These are phyloP conservation scores for Sebastolobus alascanus DNA, from an alignment of 2,797 vertebrate genomes.

Conservation along the genomic window DNA sequence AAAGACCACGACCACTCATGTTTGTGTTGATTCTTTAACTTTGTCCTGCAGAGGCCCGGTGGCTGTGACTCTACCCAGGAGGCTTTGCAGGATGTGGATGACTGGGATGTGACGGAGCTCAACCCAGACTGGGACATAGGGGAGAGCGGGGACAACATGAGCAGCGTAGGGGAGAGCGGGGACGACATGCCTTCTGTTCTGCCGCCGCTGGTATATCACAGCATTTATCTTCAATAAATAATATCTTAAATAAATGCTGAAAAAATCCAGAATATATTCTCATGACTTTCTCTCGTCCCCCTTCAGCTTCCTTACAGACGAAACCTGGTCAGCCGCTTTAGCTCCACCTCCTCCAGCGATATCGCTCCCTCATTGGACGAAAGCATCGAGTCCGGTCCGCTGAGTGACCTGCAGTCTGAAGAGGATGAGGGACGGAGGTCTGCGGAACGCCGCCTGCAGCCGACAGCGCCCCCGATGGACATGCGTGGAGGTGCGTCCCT, in stretches of 20 bases:
- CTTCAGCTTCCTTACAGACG: constrained; percentile 77
- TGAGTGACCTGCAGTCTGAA: constrained; percentile 93
- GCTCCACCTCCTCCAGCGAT: constrained; percentile 93
- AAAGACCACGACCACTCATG: neutral
- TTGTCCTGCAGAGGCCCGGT: constrained; percentile 76
- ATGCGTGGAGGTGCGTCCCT: constrained; percentile 65
- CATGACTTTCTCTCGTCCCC: neutral
- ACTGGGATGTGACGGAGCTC: constrained; percentile 96
- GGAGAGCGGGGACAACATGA: constrained; percentile 59
- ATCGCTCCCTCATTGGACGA: constrained; percentile 90
- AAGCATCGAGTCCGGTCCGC: constrained; percentile 93
- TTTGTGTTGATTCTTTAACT: neutral
- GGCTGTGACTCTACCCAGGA: constrained; percentile 72
- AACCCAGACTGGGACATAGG: constrained; percentile 90
- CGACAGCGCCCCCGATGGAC: constrained; percentile 36
- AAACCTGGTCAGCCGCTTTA: constrained; percentile 79
- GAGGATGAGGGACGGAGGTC: constrained; percentile 81
- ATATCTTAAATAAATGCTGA: neutral
- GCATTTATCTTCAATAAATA: neutral
- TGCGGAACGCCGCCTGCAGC: neutral
- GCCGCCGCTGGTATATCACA: constrained; percentile 47
- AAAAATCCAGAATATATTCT: neutral
- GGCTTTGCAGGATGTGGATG: constrained; percentile 93
- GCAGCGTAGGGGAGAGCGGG: constrained; percentile 36
- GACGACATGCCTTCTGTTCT: constrained; percentile 48